phyloP scores from a whole-genome alignment of 2,113 vertebrate species.

The Sminthopsis crassicaudata region DNA sequence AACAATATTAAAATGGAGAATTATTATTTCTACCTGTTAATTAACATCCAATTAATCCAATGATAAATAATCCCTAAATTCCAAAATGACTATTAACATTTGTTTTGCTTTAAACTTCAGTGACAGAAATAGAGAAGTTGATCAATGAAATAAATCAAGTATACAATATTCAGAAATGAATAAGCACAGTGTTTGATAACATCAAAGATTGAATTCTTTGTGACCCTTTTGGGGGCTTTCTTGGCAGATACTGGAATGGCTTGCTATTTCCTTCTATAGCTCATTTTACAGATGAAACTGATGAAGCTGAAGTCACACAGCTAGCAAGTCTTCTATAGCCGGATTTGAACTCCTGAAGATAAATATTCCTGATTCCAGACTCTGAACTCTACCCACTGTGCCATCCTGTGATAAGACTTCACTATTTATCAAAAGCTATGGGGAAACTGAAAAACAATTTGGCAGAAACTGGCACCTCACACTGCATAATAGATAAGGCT shows the following conservation, averaged over 20 bases:
- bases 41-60: background rate
- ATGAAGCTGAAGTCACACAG: background rate
- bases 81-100: background rate
- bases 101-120: background rate
- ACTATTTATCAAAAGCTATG: background rate
- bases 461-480: background rate
- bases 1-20: background rate
- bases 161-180: background rate
- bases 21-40: background rate
- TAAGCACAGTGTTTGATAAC: background rate
- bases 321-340: background rate
- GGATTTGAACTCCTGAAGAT: background rate
- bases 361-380: background rate
- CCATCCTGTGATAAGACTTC: background rate
- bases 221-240: background rate
- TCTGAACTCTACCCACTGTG: background rate
- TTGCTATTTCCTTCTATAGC: background rate
- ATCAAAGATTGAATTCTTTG: background rate
- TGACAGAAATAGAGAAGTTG: background rate
- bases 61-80: background rate
- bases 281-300: background rate
- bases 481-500: background rate
- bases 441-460: background rate
- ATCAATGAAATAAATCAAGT: background rate
- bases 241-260: background rate